Conservation (phyloP, 2,797 vertebrate genomes). For the Melanotaenia maccullochi region DNA sequence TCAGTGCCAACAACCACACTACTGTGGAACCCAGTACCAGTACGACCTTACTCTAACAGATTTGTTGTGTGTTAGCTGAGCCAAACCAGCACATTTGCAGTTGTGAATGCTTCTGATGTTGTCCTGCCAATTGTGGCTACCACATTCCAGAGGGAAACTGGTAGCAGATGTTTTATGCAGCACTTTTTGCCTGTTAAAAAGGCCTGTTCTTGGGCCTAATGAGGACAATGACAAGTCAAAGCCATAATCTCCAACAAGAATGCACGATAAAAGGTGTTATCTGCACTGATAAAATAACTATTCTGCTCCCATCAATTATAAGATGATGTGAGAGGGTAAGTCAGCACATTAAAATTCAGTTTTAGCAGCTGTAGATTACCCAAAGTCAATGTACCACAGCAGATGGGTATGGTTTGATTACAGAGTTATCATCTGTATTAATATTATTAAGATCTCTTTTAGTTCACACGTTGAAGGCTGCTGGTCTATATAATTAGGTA, state of each 20-base stretch:
- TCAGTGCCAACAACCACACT: not conserved
- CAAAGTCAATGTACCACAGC: conserved; percentile 31
- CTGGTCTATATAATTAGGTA: conserved; percentile 5
- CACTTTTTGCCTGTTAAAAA: conserved; percentile 3
- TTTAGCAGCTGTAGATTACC: conserved; percentile 37
- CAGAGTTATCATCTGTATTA: conserved; percentile 18
- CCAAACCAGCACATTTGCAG: not conserved
- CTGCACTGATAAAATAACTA: conserved; percentile 6
- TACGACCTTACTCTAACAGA: not conserved
- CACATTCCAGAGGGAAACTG: not conserved
- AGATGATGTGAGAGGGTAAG: conserved; percentile 23
- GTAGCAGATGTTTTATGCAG: not conserved
- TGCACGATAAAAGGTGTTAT: conserved; percentile 33
- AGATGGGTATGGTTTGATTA: conserved; percentile 51
- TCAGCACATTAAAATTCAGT: conserved; percentile 38
- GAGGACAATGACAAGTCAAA: conserved; percentile 22
- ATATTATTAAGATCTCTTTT: conserved; percentile 30
- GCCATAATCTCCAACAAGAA: conserved; percentile 30
- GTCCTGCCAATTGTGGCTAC: not conserved
- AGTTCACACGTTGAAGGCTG: conserved; percentile 2
- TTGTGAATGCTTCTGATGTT: not conserved
- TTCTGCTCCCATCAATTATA: conserved; percentile 20
- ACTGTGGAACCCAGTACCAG: not conserved
- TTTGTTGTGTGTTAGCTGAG: not conserved
- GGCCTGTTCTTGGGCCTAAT: conserved; percentile 14